Base-by-base conservation (phyloP, 1,140 invertebrate species). In the Drosophila lini region DNA sequence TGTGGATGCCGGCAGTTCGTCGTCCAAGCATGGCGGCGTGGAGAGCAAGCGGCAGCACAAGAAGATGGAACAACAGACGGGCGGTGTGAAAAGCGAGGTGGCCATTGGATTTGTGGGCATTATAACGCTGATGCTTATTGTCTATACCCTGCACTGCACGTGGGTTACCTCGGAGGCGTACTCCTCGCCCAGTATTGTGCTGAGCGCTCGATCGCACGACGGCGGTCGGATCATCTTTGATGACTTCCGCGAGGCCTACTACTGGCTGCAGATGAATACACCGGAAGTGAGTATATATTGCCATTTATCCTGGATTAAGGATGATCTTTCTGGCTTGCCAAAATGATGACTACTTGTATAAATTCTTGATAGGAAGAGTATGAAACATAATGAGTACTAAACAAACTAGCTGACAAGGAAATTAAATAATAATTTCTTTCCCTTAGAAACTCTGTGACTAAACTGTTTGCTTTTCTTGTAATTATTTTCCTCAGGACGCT, bases 101-200 rank as follows among this genome's bases (percentile, higher is more conserved):
- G 97, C 98, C 7, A 95, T 95, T 36, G 93, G 96, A 45, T 98
- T 99, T 93, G 95, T 99, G 22, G 93, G 94, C 15, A 94, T 99
- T 63, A 96, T 99, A 92, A 96, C 96, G 34, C 93, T 96, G 32
- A 95, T 99, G 90, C 94, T 99, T 34, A 94, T 98, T 25, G 97
- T 97, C 16, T 99, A 99, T 92, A 98, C 97, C 48, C 95, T 98
- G 90, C 98, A 99, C 92, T 99, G 98, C 93, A 98, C 97, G n/a
- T 99, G 98, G 98, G 98, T 99, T 2, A 99, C 98, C n/a, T 98
- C 97, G 7, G 98, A 99, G 93, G 98, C 98, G 4, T 99, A 99
- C 94, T 98, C 97, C 76, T 98, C 97, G 74, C 98, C 98, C 1
- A 98, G 97, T 80, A 99, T 99, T 92, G 98, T 99, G 31, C 94